Conservation (phyloP, 2,797 vertebrate genomes). For the Echeneis naucrates region DNA sequence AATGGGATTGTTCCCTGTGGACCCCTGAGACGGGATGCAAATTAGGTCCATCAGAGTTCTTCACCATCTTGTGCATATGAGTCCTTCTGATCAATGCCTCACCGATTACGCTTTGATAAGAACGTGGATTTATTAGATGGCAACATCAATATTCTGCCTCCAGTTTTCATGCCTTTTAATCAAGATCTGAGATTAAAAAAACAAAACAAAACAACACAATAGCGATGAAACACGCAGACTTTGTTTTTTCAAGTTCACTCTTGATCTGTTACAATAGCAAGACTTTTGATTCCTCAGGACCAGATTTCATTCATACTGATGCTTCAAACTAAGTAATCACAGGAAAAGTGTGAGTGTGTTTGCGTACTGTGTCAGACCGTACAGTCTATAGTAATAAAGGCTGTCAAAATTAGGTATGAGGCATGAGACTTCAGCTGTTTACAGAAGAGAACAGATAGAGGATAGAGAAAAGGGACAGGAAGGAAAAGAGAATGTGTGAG, state of each 20-base stretch:
- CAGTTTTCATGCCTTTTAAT: slow-evolving; percentile 9
- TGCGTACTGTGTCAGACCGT: slow-evolving; percentile 49
- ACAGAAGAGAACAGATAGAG: slow-evolving; percentile 49
- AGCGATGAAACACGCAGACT: background rate
- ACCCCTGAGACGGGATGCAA: slow-evolving; percentile 27
- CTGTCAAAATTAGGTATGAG: slow-evolving; percentile 64
- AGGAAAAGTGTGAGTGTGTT: slow-evolving; percentile 30
- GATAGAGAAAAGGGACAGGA: slow-evolving; percentile 34
- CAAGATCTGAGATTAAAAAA: slow-evolving; percentile 11
- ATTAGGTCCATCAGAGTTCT: slow-evolving; percentile 30
- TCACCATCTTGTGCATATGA: slow-evolving; percentile 8
- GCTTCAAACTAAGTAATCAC: slow-evolving; percentile 43
- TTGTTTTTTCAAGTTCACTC: background rate
- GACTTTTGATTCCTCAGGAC: slow-evolving; percentile 27
- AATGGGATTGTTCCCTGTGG: slow-evolving; percentile 29
- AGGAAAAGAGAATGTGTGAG: slow-evolving; percentile 37
- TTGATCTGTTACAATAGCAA: slow-evolving; percentile 40
- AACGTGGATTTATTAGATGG: slow-evolving; percentile 8
- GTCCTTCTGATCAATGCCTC: slow-evolving; percentile 10
- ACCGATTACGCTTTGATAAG: slow-evolving; percentile 15
- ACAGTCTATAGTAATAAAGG: slow-evolving; percentile 61
- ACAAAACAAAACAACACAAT: too few species aligned
- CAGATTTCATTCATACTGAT: slow-evolving; percentile 23
- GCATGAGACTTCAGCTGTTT: slow-evolving; percentile 50
- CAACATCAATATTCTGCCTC: slow-evolving; percentile 12